A percentile compares a stretch with the other conserved stretches of the same genome.
These are phyloP conservation scores for Apamea anceps DNA, from an alignment of 2,888 invertebrate species.

Conservation along the genomic window DNA sequence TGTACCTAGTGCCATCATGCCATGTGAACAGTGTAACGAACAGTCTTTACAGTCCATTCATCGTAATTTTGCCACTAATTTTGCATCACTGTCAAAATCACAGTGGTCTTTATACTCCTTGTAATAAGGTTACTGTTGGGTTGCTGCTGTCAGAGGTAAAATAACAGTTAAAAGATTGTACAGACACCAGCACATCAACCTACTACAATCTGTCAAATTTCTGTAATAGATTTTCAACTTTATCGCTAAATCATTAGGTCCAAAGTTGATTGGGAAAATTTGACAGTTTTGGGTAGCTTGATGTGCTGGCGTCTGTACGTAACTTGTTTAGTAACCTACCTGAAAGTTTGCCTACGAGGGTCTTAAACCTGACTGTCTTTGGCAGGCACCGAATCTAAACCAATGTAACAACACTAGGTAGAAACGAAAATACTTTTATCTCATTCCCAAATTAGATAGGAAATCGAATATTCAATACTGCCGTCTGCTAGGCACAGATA, in stretches of 20 bases:
- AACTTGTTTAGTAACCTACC: not conserved
- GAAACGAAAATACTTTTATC: slow-evolving; percentile 24
- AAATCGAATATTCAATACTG: slow-evolving; percentile 38
- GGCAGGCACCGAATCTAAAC: not conserved
- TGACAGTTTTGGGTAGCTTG: too few species aligned
- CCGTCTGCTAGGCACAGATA: slow-evolving; percentile 14
- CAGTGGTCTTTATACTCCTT: too few species aligned
- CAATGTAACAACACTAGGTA: not conserved
- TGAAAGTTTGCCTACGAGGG: not conserved
- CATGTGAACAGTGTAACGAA: not conserved
- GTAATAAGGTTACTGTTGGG: too few species aligned
- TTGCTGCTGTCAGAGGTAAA: too few species aligned
- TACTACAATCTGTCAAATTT: too few species aligned
- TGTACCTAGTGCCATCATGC: not conserved
- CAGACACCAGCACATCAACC: too few species aligned
- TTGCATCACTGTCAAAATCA: too few species aligned
- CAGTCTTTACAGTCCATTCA: not conserved
- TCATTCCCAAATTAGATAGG: slow-evolving; percentile 35
- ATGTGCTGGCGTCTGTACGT: not conserved
- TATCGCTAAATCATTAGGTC: too few species aligned
- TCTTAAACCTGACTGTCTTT: not conserved
- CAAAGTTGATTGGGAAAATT: too few species aligned
- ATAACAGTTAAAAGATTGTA: too few species aligned
- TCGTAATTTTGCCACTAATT: too few species aligned
- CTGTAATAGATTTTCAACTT: too few species aligned